Evolutionary conservation across 2,888 invertebrate genomes (phyloP), one percentile per base, ranked within the genome.

Genomic region (Ganaspis brasiliensis): DNA sequence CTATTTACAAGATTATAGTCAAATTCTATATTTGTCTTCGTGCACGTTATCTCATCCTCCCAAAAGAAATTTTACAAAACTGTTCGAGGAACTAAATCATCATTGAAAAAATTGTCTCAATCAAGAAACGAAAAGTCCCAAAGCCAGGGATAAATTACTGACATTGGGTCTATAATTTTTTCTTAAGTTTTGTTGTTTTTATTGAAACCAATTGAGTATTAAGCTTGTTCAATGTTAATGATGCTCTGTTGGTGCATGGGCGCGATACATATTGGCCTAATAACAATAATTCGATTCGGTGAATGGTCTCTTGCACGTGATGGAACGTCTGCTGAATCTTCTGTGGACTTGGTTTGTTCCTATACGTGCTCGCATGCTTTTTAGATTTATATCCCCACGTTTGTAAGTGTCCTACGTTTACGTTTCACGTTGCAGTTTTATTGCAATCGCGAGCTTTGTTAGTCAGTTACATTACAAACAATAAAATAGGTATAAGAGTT

Each of bases 231-330:
- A 63, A 19, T 19, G 6, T 6, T 31, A 31, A 31, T 31, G 31
- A 37, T 40, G 37, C 21, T 14, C 35, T 63, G 12, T 45, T 45
- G 21, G 40, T 21, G 14, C 40, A 40, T 63, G 63, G 21, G 37
- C 14, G 63, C 21, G 63, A 63, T 63, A 40, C 63, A 63, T 35
- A 61, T 63, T 63, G 63, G 21, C 63, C 63, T 63, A 63, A 63
- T 63, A 63, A 63, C 40, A 63, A 63, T 63, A 63, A 63, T 63
- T 63, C 40, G 40, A 40, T 63, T 40, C 59, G 31, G 59, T 16
- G 59, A 31, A 31, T 59, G 59, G 59, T 9, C 40, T 21, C 12
- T 12, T 21, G 63, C 63, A 63, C 63, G 40, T 63, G 40, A 63
- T 63, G 63, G 63, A 63, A 21, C 63, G 63, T 40, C 19, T 14